phyloP scores from a whole-genome alignment of 2,797 vertebrate genomes.

The Mastacembelus armatus region DNA sequence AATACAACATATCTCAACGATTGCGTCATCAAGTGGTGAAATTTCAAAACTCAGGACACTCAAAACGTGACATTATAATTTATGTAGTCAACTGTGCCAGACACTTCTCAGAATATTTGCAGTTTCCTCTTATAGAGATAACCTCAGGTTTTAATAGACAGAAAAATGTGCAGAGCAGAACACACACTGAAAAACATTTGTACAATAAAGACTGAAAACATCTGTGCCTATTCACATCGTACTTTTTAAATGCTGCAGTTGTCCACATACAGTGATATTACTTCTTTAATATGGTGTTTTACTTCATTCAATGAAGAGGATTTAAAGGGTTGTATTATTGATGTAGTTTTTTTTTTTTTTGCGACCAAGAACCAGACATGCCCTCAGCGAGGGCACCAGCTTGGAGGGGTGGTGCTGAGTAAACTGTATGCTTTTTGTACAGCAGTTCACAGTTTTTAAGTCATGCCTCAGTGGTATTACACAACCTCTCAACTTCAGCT shows the following conservation, averaged over 20 bases:
- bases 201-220: too few relatives aligned
- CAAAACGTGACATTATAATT: constrained; percentile 26
- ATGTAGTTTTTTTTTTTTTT: constrained; percentile 55
- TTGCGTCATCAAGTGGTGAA: constrained; percentile 2
- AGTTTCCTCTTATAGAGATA: not conserved
- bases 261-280: not conserved
- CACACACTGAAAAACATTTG: too few relatives aligned
- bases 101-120: constrained; percentile 9
- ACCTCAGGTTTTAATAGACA: constrained; percentile 1
- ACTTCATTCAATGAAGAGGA: constrained; percentile 32
- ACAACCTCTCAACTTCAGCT: constrained; percentile 52
- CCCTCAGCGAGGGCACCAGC: constrained; percentile 41
- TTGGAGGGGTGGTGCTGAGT: constrained; percentile 32
- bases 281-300: too few relatives aligned
- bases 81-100: not conserved
- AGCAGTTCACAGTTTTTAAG: constrained; percentile 36
- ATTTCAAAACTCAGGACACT: constrained; percentile 12
- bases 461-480: constrained; percentile 52
- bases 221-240: not conserved
- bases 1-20: too few relatives aligned
- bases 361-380: constrained; percentile 46
- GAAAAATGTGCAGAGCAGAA: too few relatives aligned
- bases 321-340: constrained; percentile 51
- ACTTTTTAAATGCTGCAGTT: not conserved
- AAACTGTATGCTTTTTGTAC: constrained; percentile 39